These are phyloP conservation scores for Harpegnathos saltator DNA, from an alignment of 1,140 invertebrate species.

Conservation along the genomic window DNA sequence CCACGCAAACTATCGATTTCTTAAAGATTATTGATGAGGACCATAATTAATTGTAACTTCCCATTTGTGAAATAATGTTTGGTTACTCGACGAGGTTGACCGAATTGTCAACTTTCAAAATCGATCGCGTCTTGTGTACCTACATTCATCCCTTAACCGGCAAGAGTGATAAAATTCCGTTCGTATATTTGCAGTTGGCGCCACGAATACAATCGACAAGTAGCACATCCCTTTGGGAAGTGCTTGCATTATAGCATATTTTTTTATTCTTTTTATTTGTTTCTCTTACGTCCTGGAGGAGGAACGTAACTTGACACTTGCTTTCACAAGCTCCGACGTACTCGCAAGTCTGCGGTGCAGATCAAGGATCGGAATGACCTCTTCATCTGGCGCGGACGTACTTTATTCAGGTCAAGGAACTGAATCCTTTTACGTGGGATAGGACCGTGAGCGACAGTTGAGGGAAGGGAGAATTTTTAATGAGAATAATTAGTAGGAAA, in stretches of 20 bases:
- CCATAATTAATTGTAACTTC: slow-evolving; percentile 40
- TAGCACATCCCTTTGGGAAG: slow-evolving; percentile 24
- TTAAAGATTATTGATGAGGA: slow-evolving; percentile 6
- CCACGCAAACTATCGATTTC: slow-evolving; percentile 27
- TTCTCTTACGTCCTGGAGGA: too few relatives aligned
- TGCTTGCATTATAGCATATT: not conserved
- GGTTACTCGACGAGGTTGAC: not conserved
- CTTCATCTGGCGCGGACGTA: too few relatives aligned
- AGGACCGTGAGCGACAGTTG: too few relatives aligned
- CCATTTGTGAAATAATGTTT: slow-evolving; percentile 1
- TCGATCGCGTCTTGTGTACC: slow-evolving; percentile 24
- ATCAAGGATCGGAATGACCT: too few relatives aligned
- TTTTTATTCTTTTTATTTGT: too few relatives aligned
- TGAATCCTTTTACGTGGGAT: too few relatives aligned
- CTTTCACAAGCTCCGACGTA: too few relatives aligned
- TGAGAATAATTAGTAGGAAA: too few relatives aligned
- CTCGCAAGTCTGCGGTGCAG: too few relatives aligned
- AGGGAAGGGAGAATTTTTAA: too few relatives aligned
- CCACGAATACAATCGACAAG: slow-evolving; percentile 7
- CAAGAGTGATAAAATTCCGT: not conserved
- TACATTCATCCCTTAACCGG: slow-evolving; percentile 43
- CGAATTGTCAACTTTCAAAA: slow-evolving; percentile 54
- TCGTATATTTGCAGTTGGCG: slow-evolving; percentile 34
- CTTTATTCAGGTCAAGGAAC: too few relatives aligned
- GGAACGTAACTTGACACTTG: too few relatives aligned